A percentile compares a stretch with the other conserved stretches of the same genome.
These are phyloP conservation scores for Ametastegia equiseti DNA, from an alignment of 2,888 invertebrate genomes.

Conservation along the genomic window DNA sequence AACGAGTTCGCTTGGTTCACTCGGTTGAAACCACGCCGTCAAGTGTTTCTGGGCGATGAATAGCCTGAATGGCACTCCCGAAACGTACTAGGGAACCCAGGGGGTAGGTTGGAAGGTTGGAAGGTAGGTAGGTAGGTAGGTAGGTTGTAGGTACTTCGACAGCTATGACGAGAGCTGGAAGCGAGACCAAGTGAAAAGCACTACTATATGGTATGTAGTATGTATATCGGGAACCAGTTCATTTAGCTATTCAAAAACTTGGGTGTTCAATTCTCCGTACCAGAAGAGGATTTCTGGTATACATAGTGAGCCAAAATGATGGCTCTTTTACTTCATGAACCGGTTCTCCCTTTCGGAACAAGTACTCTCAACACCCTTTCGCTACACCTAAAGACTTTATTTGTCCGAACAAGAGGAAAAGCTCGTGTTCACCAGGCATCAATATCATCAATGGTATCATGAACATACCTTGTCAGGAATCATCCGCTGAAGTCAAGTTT, in stretches of 20 bases:
- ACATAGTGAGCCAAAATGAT: background rate
- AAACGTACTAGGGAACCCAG: conserved; percentile 3
- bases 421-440: background rate
- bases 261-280: background rate
- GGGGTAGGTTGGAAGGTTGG: too few relatives aligned
- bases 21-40: conserved; percentile 53
- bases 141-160: conserved; percentile 22
- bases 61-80: conserved; percentile 50
- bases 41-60: conserved; percentile 59
- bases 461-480: conserved; percentile 29
- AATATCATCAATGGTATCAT: conserved; percentile 6
- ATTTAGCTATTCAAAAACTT: conserved; percentile 28
- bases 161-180: background rate
- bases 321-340: background rate
- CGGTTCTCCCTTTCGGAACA: background rate
- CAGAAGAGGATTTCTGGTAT: too few relatives aligned
- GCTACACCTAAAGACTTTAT: background rate
- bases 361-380: background rate
- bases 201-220: background rate
- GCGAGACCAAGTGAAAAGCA: background rate
- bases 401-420: conserved; percentile 8
- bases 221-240: conserved; percentile 16
- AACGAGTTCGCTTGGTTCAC: conserved; percentile 59
- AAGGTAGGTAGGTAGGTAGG: too few relatives aligned
- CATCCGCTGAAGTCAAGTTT: conserved; percentile 13